phyloP scores from a whole-genome alignment of 2,797 vertebrate species.

The Protonibea diacanthus region DNA sequence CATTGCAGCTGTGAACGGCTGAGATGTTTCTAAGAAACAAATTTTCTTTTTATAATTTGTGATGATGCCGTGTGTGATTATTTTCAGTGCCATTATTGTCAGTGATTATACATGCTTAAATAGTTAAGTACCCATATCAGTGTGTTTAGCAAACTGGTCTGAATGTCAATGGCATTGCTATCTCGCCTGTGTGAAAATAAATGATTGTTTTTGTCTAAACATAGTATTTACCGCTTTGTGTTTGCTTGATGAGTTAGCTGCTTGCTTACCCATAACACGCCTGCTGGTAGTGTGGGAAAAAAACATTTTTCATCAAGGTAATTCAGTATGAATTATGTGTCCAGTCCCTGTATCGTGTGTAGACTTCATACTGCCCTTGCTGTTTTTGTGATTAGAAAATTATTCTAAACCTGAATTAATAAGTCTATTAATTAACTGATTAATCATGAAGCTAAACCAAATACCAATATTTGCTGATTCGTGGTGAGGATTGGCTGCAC shows the following conservation, averaged over 20 bases:
- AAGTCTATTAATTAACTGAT: not conserved
- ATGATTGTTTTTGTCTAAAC: conserved; percentile 52
- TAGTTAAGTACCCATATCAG: conserved; percentile 23
- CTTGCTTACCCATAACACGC: conserved; percentile 34
- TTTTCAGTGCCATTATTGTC: conserved; percentile 7
- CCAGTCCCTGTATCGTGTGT: not conserved
- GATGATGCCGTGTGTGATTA: not conserved
- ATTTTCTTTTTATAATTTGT: not conserved
- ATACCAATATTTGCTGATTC: not conserved
- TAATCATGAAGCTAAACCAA: not conserved
- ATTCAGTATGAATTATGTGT: not conserved
- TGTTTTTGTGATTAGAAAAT: not conserved
- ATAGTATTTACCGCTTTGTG: conserved; percentile 39
- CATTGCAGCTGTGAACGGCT: not conserved
- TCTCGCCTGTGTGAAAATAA: conserved; percentile 27
- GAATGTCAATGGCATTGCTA: not conserved
- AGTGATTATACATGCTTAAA: conserved; percentile 22
- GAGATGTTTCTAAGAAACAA: not conserved
- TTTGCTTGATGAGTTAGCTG: conserved; percentile 24
- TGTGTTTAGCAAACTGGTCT: conserved; percentile 26
- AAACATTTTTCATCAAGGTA: not conserved
- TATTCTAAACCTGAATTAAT: conserved; percentile 1
- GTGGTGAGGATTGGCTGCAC: not conserved
- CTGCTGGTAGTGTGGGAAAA: conserved; percentile 27
- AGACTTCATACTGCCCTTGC: not conserved